Base-by-base conservation (phyloP, 2,797 vertebrate species). In the Delichon dasypus region DNA sequence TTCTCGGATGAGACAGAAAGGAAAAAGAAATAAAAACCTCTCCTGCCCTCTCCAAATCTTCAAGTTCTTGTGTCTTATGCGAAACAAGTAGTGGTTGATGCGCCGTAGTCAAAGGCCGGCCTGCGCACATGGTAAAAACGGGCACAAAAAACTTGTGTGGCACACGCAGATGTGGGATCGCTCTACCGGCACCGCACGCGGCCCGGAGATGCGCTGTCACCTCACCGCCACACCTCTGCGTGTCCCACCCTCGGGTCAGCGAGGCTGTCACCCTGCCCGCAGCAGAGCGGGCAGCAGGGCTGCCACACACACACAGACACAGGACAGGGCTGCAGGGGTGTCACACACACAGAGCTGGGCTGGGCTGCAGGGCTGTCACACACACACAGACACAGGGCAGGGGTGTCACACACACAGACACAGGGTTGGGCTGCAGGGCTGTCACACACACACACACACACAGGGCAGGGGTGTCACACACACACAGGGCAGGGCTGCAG, bases 1-100 rank as follows among this genome's bases (percentile, higher is more conserved):
- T 75, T 97, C 67, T 86, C 9, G 53, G 83, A 89, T 93, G 91
- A 89, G 68, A 80, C 71, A 47, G 64, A 78, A 85, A 13, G 7
- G 2, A 18, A 67, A 44, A 48, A 51, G 29, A 57, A 29, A 47
- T 18, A 25, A 25, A 47, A 22, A 12, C 13, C 11, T 25, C 22
- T 71, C 70, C 29, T 53, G 29, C 78, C 44, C 3, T 72, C 92
- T 80, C 89, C 79, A n/a, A 73, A 53, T 54, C 32, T 42, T 67
- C 48, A 13, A 34, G 27, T 89, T 89, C 76, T 68, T 30, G n/a
- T 7, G 11, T 10, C 78, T 55, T 16, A 13, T 1, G 2, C 55
- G 34, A 85, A 76, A 51, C 67, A 32, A 74, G 9, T 16, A 34
- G 1, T 32, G 7, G 3, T 16, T 19, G 36, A 8, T 22, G 76